These are phyloP conservation scores for Hippopotamus amphibius DNA, from an alignment of 2,113 vertebrate species.

Conservation along the genomic window DNA sequence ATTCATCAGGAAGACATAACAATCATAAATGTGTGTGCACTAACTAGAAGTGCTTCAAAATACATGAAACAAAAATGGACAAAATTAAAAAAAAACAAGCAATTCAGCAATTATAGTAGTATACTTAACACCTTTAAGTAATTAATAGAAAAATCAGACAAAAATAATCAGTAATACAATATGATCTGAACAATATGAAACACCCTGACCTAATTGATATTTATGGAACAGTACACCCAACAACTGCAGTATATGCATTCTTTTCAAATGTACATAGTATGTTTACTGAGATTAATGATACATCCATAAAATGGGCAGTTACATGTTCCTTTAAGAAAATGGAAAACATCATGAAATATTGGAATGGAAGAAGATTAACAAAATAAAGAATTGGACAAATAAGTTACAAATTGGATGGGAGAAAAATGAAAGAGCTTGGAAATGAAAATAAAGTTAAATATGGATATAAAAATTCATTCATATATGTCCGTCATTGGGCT, in stretches of 20 bases:
- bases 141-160: not conserved
- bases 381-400: not conserved
- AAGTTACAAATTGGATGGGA: not conserved
- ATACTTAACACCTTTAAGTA: not conserved
- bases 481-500: not conserved
- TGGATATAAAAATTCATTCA: not conserved
- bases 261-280: not conserved
- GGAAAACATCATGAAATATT: not conserved
- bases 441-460: not conserved
- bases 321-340: not conserved
- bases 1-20: not conserved
- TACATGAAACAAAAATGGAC: not conserved
- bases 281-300: not conserved
- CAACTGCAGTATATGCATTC: not conserved
- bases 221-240: not conserved
- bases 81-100: not conserved
- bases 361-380: not conserved
- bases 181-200: not conserved
- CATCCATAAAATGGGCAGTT: not conserved
- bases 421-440: not conserved
- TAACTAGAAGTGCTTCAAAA: not conserved
- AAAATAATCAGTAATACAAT: not conserved
- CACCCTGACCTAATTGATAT: not conserved
- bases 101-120: not conserved
- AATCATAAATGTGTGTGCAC: not conserved